Evolutionary conservation across 1,140 invertebrate species (phyloP).

Genomic region (Agrilus planipennis): DNA sequence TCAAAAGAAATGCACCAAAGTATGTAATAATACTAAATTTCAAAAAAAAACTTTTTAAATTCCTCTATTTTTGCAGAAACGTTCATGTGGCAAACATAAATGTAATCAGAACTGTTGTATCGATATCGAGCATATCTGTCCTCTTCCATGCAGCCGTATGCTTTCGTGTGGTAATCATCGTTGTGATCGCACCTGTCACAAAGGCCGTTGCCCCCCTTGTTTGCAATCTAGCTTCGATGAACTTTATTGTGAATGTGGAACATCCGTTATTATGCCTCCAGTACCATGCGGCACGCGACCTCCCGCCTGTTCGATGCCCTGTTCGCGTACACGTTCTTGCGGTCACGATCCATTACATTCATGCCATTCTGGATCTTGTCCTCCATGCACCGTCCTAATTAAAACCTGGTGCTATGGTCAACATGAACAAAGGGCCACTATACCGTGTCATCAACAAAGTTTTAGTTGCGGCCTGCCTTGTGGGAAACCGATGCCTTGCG

Average conservation of each 20-base stretch:
- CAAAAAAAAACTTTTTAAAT: not conserved
- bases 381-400: constrained; percentile 79
- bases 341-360: constrained; percentile 67
- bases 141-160: constrained; percentile 64
- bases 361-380: constrained; percentile 72
- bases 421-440: constrained; percentile 80
- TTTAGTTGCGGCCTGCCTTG: constrained; percentile 87
- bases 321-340: constrained; percentile 66
- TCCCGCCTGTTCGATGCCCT: constrained; percentile 67
- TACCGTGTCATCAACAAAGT: constrained; percentile 77
- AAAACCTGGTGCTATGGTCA: constrained; percentile 69
- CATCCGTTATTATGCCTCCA: constrained; percentile 74
- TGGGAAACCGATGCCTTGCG: constrained; percentile 55
- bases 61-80: constrained; percentile 41
- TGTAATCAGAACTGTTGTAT: constrained; percentile 81
- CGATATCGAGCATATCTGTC: constrained; percentile 75
- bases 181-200: constrained; percentile 82
- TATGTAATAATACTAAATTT: constrained; percentile 24
- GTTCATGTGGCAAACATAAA: constrained; percentile 78
- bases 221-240: constrained; percentile 75
- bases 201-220: constrained; percentile 75
- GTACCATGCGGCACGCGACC: constrained; percentile 79
- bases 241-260: constrained; percentile 82
- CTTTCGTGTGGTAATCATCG: constrained; percentile 77
- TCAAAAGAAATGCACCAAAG: constrained; percentile 79